Evolutionary conservation across 2,113 vertebrate species (phyloP).

Genomic region (Tamias sibiricus): DNA sequence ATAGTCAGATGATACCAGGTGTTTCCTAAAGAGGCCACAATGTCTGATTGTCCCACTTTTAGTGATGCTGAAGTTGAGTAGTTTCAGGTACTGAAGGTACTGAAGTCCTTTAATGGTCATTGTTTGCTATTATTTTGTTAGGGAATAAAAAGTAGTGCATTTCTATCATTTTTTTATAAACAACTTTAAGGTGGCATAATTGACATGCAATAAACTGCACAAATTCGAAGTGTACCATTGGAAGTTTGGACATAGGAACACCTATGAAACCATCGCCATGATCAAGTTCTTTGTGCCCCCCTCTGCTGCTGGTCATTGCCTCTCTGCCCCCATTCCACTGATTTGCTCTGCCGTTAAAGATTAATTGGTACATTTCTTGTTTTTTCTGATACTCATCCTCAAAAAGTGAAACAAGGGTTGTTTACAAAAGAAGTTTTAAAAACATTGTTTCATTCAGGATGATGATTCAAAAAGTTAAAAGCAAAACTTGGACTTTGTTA

Average conservation of each 20-base stretch:
- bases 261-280: not conserved
- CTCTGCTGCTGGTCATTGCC: fast-evolving
- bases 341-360: not conserved
- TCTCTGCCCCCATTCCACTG: not conserved
- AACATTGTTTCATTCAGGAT: not conserved
- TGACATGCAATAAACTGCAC: not conserved
- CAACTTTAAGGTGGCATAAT: not conserved
- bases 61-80: not conserved
- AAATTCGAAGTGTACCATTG: not conserved
- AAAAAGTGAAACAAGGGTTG: not conserved
- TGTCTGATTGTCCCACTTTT: not conserved
- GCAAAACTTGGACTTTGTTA: not conserved
- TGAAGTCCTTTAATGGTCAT: not conserved
- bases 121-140: not conserved
- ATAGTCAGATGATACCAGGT: not conserved
- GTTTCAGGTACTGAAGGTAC: not conserved
- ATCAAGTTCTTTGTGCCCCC: not conserved
- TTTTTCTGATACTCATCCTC: not conserved
- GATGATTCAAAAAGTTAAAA: slow-evolving; percentile 24
- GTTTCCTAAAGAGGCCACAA: not conserved
- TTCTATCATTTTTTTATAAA: not conserved
- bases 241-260: not conserved
- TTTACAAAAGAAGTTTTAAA: not conserved
- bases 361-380: not conserved
- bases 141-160: not conserved